Evolutionary conservation across 2,113 vertebrate species (phyloP).

Genomic region (Cyrtonyx montezumae): DNA sequence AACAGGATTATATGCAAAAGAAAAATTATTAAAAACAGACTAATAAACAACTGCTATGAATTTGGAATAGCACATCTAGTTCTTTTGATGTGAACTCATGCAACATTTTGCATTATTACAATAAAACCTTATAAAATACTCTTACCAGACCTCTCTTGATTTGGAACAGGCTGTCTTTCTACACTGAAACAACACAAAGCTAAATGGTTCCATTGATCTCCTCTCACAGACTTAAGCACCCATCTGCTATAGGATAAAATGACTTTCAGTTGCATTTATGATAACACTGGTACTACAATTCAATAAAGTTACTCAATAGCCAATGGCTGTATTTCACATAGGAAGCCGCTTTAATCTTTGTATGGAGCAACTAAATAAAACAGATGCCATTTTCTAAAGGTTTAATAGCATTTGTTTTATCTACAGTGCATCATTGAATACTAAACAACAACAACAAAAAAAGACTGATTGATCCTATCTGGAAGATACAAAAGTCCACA

Average conservation of each 20-base stretch:
- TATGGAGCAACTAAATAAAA: constrained; percentile 1
- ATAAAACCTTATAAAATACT: constrained; percentile 48
- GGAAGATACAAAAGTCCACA: not conserved
- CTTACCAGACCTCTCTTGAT: constrained; percentile 56
- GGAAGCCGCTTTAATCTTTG: not conserved
- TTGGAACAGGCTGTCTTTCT: constrained; percentile 63
- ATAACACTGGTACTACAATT: not conserved
- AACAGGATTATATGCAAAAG: constrained; percentile 85
- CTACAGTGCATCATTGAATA: not conserved
- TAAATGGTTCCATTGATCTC: constrained; percentile 69
- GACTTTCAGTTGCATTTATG: constrained; percentile 33
- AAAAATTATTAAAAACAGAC: constrained; percentile 87
- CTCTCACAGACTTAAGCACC: constrained; percentile 58
- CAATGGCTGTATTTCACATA: not conserved
- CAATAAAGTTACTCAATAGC: not conserved
- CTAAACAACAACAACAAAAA: not conserved
- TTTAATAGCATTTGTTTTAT: not conserved
- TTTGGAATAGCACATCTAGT: constrained; percentile 71
- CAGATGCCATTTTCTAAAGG: not conserved
- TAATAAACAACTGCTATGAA: constrained; percentile 82
- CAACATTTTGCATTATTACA: constrained; percentile 59
- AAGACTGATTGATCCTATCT: not conserved
- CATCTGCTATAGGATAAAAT: constrained; percentile 61
- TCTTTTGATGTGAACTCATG: constrained; percentile 64
- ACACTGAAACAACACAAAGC: constrained; percentile 60